Conservation (phyloP, 2,797 vertebrate genomes). For the Vespertilio murinus region DNA sequence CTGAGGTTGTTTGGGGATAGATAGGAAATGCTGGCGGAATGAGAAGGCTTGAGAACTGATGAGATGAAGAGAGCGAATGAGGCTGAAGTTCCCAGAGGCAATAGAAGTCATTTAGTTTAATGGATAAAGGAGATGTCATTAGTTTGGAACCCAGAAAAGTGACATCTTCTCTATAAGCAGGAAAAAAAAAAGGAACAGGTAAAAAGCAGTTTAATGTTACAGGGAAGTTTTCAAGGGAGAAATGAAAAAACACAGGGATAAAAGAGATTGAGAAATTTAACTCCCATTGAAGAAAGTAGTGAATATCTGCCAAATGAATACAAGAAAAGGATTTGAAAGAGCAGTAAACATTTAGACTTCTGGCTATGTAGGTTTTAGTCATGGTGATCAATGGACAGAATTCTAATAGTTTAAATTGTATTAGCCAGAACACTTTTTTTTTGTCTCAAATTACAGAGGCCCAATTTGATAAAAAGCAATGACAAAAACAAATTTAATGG, state of each 20-base stretch:
- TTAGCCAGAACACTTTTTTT: background rate
- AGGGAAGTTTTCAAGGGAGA: background rate
- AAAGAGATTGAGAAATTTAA: conserved; percentile 14
- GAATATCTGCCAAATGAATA: background rate
- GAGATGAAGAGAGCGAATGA: background rate
- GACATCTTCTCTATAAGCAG: background rate
- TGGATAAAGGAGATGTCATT: conserved; percentile 4
- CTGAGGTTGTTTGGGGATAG: background rate
- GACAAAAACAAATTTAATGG: background rate
- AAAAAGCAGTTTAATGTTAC: background rate
- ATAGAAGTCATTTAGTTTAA: conserved; percentile 28
- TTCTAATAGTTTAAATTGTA: background rate
- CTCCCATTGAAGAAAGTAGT: background rate
- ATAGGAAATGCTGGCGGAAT: background rate
- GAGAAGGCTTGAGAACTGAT: background rate
- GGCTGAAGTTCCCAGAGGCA: background rate
- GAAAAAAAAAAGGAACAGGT: background rate
- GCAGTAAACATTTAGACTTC: background rate
- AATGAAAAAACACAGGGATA: background rate
- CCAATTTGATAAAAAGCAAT: background rate
- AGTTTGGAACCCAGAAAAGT: conserved; percentile 4
- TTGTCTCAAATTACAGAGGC: background rate
- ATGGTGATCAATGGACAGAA: background rate
- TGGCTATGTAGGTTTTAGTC: background rate
- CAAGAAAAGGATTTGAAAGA: background rate